These are phyloP conservation scores for Delichon dasypus DNA, from an alignment of 2,797 vertebrate genomes.

Conservation along the genomic window DNA sequence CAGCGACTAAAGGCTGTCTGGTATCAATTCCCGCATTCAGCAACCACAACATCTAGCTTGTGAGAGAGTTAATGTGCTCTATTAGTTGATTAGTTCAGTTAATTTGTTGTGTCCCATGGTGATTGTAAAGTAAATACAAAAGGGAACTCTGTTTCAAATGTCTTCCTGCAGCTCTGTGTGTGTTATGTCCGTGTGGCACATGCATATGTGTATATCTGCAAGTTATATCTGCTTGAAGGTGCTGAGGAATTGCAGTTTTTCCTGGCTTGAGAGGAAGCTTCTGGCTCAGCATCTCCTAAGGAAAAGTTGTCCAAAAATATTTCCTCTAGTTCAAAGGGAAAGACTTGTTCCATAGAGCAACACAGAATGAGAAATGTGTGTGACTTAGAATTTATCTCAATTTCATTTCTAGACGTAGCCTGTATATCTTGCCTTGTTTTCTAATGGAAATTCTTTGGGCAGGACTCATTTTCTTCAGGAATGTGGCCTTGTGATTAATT, in stretches of 20 bases:
- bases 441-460: not conserved
- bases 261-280: not conserved
- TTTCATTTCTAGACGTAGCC: not conserved
- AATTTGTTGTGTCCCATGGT: conserved; percentile 52
- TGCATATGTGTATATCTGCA: not conserved
- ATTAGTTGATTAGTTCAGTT: conserved; percentile 62
- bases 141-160: conserved; percentile 2
- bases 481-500: not conserved
- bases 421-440: not conserved
- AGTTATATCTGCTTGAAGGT: not conserved
- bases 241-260: not conserved
- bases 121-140: conserved; percentile 54
- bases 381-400: not conserved
- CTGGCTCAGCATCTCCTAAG: not conserved
- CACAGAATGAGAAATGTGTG: not conserved
- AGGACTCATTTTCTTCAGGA: not conserved
- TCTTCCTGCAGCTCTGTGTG: not conserved
- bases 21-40: conserved; percentile 28
- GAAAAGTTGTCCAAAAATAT: not conserved
- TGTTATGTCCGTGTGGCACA: not conserved
- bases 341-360: not conserved
- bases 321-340: not conserved
- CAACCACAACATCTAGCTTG: conserved; percentile 3
- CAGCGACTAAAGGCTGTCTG: conserved; percentile 26
- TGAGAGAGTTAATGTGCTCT: conserved; percentile 43